These are phyloP conservation scores for Rhegmatorhina hoffmannsi DNA, from an alignment of 2,113 vertebrate species.

Conservation along the genomic window DNA sequence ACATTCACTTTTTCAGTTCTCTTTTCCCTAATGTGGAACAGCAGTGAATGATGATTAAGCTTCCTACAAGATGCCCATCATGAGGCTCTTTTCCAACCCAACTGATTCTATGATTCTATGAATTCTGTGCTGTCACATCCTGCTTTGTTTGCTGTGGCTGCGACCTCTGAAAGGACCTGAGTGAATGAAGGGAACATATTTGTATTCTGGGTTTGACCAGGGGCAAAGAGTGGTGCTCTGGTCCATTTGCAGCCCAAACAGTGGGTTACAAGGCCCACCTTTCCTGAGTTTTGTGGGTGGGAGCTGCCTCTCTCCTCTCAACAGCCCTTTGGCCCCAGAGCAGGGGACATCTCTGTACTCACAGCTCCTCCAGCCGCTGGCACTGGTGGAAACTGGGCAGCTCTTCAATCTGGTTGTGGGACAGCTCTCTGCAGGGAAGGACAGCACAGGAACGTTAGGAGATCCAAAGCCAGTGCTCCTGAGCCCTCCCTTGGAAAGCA, in stretches of 20 bases:
- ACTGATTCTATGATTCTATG: no score
- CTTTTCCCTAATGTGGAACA: neutral
- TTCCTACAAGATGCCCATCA: neutral
- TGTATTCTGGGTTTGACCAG: neutral
- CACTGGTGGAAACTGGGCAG: conserved; percentile 91
- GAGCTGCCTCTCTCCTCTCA: neutral
- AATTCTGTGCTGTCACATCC: no score
- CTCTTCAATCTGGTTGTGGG: conserved; percentile 88
- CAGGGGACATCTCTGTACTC: conserved; percentile 59
- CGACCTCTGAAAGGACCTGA: neutral
- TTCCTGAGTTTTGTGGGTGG: neutral
- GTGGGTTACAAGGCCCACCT: accelerated
- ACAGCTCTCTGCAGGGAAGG: conserved; percentile 84
- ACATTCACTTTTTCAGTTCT: neutral
- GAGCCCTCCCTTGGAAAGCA: neutral
- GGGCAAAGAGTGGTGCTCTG: neutral
- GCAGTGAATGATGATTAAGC: neutral
- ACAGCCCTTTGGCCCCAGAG: neutral
- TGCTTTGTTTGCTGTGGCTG: neutral
- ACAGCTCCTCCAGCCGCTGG: conserved; percentile 92
- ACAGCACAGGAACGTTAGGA: neutral
- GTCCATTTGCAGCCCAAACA: neutral
- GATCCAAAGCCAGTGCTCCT: neutral
- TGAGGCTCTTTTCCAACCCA: no score
- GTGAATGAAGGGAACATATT: neutral